phyloP scores from a whole-genome alignment of 2,797 vertebrate genomes.

The Coccyzus lansbergi region DNA sequence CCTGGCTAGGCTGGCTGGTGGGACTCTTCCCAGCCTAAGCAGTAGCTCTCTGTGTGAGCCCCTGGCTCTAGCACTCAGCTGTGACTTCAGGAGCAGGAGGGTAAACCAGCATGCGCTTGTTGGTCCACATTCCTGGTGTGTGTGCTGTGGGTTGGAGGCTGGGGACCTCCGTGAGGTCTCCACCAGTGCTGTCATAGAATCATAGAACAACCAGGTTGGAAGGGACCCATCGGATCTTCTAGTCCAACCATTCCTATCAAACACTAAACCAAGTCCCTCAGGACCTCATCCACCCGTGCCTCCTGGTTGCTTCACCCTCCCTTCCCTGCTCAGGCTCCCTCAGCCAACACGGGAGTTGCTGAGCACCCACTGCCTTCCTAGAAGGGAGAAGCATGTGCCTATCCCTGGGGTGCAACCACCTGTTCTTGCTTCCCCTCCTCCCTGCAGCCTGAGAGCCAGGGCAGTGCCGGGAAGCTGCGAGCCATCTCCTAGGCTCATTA shows the following conservation, averaged over 20 bases:
- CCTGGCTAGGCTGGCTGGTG: not conserved
- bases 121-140: not conserved
- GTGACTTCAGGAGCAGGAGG: not conserved
- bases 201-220: no score
- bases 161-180: not conserved
- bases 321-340: not conserved
- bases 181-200: not conserved
- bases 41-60: not conserved
- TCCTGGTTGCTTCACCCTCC: not conserved
- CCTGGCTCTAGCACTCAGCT: not conserved
- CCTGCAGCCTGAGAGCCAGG: not conserved
- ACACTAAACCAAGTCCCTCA: no score
- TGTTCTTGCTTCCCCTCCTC: not conserved
- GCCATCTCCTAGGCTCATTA: slow-evolving; percentile 7
- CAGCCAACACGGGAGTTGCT: rapidly evolving
- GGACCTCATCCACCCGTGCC: no score
- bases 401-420: not conserved
- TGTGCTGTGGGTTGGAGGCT: not conserved
- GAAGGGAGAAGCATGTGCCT: not conserved
- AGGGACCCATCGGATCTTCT: no score
- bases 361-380: not conserved
- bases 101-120: not conserved
- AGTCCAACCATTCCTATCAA: no score
- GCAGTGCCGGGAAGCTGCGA: not conserved
- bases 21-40: not conserved